phyloP scores from a whole-genome alignment of 2,797 vertebrate species.

The Cynodonichthys magdalenae region DNA sequence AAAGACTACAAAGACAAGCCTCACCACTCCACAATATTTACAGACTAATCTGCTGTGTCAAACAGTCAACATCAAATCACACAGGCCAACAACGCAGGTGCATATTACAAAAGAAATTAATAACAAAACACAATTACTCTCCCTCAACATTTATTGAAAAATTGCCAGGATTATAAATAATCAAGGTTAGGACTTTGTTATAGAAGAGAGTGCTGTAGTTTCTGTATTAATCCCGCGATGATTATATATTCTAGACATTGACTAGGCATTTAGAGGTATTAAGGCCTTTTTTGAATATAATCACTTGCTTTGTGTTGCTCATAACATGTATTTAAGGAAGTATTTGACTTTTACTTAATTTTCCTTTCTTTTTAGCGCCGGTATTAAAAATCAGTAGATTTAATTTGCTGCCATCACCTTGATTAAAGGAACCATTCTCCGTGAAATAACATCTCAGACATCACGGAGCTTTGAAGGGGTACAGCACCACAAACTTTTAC shows the following conservation, averaged over 20 bases:
- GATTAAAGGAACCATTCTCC: conserved; percentile 69
- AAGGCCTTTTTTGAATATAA: conserved; percentile 57
- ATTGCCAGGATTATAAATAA: conserved; percentile 14
- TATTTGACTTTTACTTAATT: conserved; percentile 44
- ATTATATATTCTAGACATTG: conserved; percentile 56
- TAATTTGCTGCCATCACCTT: conserved; percentile 59
- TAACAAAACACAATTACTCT: conserved; percentile 18
- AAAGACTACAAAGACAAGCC: conserved; percentile 45
- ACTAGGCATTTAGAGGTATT: conserved; percentile 63
- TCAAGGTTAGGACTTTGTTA: conserved; percentile 25
- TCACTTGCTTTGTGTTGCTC: conserved; percentile 53
- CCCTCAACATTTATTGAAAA: conserved; percentile 6
- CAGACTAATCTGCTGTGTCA: conserved; percentile 35
- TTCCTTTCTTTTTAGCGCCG: conserved; percentile 38
- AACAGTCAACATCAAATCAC: conserved; percentile 37
- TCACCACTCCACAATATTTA: conserved; percentile 37
- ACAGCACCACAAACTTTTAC: conserved; percentile 39
- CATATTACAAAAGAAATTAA: conserved; percentile 7
- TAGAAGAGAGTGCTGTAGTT: conserved; percentile 19
- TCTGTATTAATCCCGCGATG: conserved; percentile 43
- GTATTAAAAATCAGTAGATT: conserved; percentile 49
- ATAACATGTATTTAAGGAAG: conserved; percentile 43
- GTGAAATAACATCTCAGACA: conserved; percentile 64
- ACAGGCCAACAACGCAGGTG: conserved; percentile 25
- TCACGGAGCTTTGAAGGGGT: conserved; percentile 50